These are phyloP conservation scores for Eledona agricola DNA, from an alignment of 2,888 invertebrate species.

Conservation along the genomic window DNA sequence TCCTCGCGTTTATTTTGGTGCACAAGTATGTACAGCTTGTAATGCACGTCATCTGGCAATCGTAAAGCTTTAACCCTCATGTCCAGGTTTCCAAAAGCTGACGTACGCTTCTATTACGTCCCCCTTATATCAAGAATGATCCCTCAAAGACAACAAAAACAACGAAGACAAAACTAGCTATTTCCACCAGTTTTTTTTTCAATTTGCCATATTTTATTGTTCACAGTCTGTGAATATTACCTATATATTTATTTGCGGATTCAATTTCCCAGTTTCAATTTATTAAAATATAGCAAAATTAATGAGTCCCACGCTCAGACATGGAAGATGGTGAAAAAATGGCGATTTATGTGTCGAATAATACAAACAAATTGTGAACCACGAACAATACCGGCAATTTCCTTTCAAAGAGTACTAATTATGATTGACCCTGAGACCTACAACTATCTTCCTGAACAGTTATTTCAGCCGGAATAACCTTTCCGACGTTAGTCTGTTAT, in stretches of 20 bases:
- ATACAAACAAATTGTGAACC: slow-evolving; percentile 21
- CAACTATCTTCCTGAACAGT: slow-evolving; percentile 25
- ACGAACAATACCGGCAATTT: slow-evolving; percentile 30
- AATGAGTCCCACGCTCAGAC: background rate
- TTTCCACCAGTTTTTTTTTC: too few species aligned
- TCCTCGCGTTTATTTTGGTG: slow-evolving; percentile 35
- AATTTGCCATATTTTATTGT: too few species aligned
- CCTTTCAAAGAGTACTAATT: slow-evolving; percentile 19
- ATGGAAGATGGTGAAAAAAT: slow-evolving; percentile 1
- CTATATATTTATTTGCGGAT: too few species aligned
- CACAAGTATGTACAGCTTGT: slow-evolving; percentile 34
- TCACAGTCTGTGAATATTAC: too few species aligned
- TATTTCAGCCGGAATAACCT: slow-evolving; percentile 13
- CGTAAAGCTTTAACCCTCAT: slow-evolving; percentile 29
- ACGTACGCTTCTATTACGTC: slow-evolving; percentile 26
- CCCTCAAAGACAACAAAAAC: slow-evolving; percentile 8
- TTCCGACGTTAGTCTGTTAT: slow-evolving; percentile 29
- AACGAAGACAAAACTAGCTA: too few species aligned
- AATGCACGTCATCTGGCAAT: slow-evolving; percentile 35
- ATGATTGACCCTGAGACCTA: slow-evolving; percentile 22
- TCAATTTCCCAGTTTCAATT: too few species aligned
- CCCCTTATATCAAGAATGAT: slow-evolving; percentile 30
- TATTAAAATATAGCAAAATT: background rate
- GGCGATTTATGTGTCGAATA: slow-evolving; percentile 16
- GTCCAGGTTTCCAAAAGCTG: slow-evolving; percentile 25